Evolutionary conservation across 1,140 invertebrate species (phyloP), one percentile per base, ranked within the genome.

Genomic region (Caenorhabditis brenneri): DNA sequence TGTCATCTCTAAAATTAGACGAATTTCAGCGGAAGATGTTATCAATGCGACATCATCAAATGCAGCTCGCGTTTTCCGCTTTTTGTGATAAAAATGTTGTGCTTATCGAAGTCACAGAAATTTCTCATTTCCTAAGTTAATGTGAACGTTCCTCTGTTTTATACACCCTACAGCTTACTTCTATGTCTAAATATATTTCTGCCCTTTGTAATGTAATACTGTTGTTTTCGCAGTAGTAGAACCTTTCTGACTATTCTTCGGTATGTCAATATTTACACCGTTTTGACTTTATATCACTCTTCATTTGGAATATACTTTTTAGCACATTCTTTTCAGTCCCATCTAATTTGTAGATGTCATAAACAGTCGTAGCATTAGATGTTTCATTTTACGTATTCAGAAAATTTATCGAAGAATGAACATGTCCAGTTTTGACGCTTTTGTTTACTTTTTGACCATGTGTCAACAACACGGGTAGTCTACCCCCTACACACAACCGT

Each of bases 161-260:
- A 3, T 60, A 19, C 7, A 22, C 42, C 42, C 16, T 31, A 15
- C 10, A 74, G 19, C 9, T 24, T 69, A 0, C 29, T 22, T 46
- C 36, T 10, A 22, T 31, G 19, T 9, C 42, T 42, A 24, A 27
- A 6, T 19, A 31, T 27, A 22, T 2, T 42, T 16, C 24, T 19
- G 42, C 65, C 33, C 46, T 74, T 46, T 42, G 65, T 74, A 74
- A 74, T 74, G 65, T 74, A 74, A 74, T 74, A 74, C 65, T n/a
- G 36, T 74, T 74, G 65, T 74, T 74, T 74, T 74, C 65, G 65
- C 46, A 22, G 65, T 42, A 65, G 31, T 22, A 55, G 7, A 22
- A 33, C 36, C 29, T 12, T 29, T 7, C 36, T 42, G 4, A 7
- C 58, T 19, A 16, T 36, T 65, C 27, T 6, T 22, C 24, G 15